These are phyloP conservation scores for Diachasmimorpha longicaudata DNA, from an alignment of 1,140 invertebrate genomes.

Conservation along the genomic window DNA sequence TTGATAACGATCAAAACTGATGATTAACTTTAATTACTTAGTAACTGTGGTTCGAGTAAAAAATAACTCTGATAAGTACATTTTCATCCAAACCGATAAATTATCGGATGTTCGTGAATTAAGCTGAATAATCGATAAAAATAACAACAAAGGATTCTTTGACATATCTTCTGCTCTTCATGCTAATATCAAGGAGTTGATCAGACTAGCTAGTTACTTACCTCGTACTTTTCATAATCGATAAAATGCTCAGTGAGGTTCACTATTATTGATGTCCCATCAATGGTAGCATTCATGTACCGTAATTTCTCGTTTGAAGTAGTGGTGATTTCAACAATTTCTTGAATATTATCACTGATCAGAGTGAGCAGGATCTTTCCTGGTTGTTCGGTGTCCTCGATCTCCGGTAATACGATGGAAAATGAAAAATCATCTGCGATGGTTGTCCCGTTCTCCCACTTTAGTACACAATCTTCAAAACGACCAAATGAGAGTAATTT, in stretches of 20 bases:
- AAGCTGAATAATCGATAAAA: too few relatives aligned
- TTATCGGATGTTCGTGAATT: too few relatives aligned
- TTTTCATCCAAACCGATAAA: too few relatives aligned
- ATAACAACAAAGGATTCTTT: too few relatives aligned
- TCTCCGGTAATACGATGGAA: not conserved
- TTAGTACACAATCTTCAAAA: not conserved
- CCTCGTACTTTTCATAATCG: conserved; percentile 15
- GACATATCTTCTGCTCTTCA: too few relatives aligned
- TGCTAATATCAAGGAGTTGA: too few relatives aligned
- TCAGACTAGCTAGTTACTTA: not conserved
- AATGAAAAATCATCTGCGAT: not conserved
- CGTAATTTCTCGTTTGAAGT: not conserved
- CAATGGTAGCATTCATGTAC: not conserved
- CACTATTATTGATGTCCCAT: not conserved
- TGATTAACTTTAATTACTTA: too few relatives aligned
- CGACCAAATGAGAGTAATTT: not conserved
- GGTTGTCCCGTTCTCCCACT: not conserved
- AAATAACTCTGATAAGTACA: too few relatives aligned
- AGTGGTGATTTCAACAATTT: not conserved
- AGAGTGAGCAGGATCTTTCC: not conserved
- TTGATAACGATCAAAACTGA: too few relatives aligned
- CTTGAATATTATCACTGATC: not conserved
- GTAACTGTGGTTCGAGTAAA: too few relatives aligned
- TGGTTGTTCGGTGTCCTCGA: not conserved
- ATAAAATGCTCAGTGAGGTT: not conserved